phyloP scores from a whole-genome alignment of 2,113 vertebrate species.

The Gymnarchus niloticus region DNA sequence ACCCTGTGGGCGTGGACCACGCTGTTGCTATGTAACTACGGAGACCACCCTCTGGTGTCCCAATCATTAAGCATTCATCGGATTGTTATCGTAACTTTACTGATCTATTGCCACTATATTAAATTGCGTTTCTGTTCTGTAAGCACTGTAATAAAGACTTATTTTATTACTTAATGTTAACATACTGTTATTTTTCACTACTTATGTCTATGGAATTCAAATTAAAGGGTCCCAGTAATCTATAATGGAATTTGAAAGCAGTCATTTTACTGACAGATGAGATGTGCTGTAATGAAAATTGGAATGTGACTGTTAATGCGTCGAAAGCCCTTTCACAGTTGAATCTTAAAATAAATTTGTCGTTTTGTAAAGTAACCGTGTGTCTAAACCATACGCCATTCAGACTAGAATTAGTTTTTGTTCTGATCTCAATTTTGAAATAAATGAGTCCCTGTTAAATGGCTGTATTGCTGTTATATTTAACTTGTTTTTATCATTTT shows the following conservation, averaged over 20 bases:
- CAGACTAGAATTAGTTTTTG: background rate
- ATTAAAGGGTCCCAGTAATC: background rate
- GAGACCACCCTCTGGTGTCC: background rate
- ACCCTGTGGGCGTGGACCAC: constrained; percentile 30
- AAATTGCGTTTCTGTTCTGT: too few relatives aligned
- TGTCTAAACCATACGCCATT: background rate
- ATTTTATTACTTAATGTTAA: background rate
- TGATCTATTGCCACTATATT: background rate
- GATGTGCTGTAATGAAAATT: background rate
- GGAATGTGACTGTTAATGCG: background rate
- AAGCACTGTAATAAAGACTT: too few relatives aligned
- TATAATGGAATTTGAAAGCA: background rate
- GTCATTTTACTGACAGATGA: background rate
- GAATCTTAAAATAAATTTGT: background rate
- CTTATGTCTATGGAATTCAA: background rate
- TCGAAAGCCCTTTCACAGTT: background rate
- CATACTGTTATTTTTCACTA: background rate
- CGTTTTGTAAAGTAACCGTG: background rate
- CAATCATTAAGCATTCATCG: background rate
- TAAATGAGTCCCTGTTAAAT: background rate
- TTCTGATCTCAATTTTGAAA: background rate
- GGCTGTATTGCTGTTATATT: background rate
- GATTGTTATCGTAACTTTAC: background rate
- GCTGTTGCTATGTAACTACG: constrained; percentile 31
- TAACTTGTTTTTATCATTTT: background rate